phyloP scores from a whole-genome alignment of 2,888 invertebrate species.

The Crepidodera aurea region DNA sequence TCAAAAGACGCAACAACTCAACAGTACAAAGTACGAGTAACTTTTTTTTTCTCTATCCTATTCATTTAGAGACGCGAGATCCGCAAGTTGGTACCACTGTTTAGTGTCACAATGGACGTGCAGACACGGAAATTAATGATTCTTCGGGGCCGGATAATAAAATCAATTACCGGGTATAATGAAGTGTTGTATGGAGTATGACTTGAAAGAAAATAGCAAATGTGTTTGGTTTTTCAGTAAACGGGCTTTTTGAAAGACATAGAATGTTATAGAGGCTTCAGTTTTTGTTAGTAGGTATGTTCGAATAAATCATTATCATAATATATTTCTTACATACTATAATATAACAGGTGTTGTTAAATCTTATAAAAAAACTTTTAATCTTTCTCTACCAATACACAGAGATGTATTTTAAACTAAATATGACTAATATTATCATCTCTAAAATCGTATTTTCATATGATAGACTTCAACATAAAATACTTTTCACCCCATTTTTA shows the following conservation, averaged over 20 bases:
- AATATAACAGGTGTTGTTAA: no score
- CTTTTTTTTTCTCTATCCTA: background rate
- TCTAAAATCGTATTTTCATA: no score
- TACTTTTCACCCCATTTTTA: no score
- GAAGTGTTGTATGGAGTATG: background rate
- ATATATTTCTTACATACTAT: no score
- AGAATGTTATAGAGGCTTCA: background rate
- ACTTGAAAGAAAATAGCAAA: background rate
- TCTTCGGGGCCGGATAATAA: background rate
- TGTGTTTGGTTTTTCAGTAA: background rate
- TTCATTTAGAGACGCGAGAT: background rate
- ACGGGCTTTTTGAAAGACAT: background rate
- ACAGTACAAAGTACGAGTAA: background rate
- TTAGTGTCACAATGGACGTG: background rate
- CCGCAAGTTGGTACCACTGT: slow-evolving; percentile 5
- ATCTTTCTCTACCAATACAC: no score
- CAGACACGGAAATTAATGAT: slow-evolving; percentile 1
- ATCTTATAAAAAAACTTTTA: no score
- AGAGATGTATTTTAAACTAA: no score
- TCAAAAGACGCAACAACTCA: background rate
- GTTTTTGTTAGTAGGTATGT: no score
- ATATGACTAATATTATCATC: no score
- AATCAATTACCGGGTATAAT: slow-evolving; percentile 8
- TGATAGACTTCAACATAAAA: no score
- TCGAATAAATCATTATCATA: no score